Evolutionary conservation across 2,888 invertebrate genomes (phyloP), one percentile per base, ranked within the genome.

Genomic region (Yponomeuta evonymella): DNA sequence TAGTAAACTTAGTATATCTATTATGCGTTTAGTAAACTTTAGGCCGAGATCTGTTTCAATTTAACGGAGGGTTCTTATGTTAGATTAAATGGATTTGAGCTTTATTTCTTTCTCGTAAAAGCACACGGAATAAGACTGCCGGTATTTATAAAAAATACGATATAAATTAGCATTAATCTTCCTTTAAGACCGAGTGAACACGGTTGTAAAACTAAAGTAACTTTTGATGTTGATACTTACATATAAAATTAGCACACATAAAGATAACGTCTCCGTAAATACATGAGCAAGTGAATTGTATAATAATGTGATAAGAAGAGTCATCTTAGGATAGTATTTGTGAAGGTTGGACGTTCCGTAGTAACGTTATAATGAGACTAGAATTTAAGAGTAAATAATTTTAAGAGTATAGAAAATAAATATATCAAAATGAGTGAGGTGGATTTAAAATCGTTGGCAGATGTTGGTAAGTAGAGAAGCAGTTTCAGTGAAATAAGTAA

Each of bases 381-480:
- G 51, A 58, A 58, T 15, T 58, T 2, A 58, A 12, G 0, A 23
- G 23, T 23, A 23, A 23, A 1, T 15, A 2, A 58, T 15, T 58
- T 58, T 15, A 58, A 15, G 12, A 15, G 51, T 15, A 5, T 3
- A 8, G 15, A 15, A 58, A 58, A 15, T 3, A 58, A 58, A 15
- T 58, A 15, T 15, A 15, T 58, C 1, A 58, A 73, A 73, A 83
- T 83, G 83, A 81, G 81, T 79, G 83, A 81, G 76, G 74, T 79
- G 72, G 76, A 81, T 75, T 72, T 79, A 48, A 73, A 77, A 9
- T 75, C 75, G 0, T 73, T 81, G 67, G 78, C 78, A 1, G 73
- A 75, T 29, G 69, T 71, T 4, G 78, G 81, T 81, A 74, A 12
- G 76, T 75, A 68, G 15, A n/a, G 67, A 29, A 51, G 5, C 43